These are phyloP conservation scores for Andricus curvator DNA, from an alignment of 2,888 invertebrate genomes.

Conservation along the genomic window DNA sequence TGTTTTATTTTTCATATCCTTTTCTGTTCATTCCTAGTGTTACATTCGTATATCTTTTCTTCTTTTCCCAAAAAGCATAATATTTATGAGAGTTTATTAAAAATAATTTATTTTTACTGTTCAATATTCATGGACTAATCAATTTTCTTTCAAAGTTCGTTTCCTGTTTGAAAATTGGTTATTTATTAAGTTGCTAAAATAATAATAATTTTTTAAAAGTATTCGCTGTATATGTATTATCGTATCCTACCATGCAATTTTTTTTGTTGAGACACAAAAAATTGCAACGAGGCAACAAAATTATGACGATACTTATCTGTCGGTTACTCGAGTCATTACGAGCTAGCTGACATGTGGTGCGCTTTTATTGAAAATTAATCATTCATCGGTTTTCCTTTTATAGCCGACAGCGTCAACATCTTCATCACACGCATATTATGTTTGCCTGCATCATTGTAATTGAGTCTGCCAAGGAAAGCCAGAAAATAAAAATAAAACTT, in stretches of 20 bases:
- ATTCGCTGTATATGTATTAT: background rate
- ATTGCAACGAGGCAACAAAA: background rate
- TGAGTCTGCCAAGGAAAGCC: background rate
- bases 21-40: too few relatives aligned
- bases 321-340: slow-evolving; percentile 4
- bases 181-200: background rate
- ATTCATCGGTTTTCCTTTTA: slow-evolving; percentile 28
- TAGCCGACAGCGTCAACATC: slow-evolving; percentile 25
- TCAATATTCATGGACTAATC: too few relatives aligned
- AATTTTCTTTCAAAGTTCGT: too few relatives aligned
- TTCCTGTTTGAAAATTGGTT: background rate
- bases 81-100: too few relatives aligned
- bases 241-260: background rate
- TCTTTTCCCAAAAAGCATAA: too few relatives aligned
- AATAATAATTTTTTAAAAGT: background rate
- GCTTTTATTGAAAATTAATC: slow-evolving; percentile 40
- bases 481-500: background rate
- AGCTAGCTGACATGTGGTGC: slow-evolving; percentile 8
- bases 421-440: slow-evolving; percentile 29
- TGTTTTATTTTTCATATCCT: too few relatives aligned
- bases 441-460: slow-evolving; percentile 23
- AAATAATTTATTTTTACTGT: too few relatives aligned
- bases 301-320: slow-evolving; percentile 24
- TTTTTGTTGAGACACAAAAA: background rate
- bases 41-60: too few relatives aligned